Evolutionary conservation across 1,140 invertebrate species (phyloP).

Genomic region (Neodiprion virginianus): DNA sequence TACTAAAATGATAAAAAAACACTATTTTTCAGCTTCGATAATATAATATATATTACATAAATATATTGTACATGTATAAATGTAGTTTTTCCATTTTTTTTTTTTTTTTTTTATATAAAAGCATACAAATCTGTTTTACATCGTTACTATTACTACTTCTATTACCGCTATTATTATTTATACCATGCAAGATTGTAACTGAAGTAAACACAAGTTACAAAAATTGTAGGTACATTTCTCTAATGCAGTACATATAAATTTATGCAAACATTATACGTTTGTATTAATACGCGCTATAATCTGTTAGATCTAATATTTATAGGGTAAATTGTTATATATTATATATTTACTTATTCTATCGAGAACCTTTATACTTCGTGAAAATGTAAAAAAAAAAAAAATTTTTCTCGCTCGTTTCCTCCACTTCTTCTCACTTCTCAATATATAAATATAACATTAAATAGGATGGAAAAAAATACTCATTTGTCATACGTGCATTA

Average conservation of each 20-base stretch:
- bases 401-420: too few relatives aligned
- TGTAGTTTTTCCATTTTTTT: background rate
- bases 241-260: conserved; percentile 27
- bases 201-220: conserved; percentile 47
- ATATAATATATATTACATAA: too few relatives aligned
- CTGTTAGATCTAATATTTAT: background rate
- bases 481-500: too few relatives aligned
- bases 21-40: too few relatives aligned
- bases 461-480: too few relatives aligned
- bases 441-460: too few relatives aligned
- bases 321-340: background rate
- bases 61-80: background rate
- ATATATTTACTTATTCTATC: background rate
- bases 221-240: conserved; percentile 58
- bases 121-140: conserved; percentile 58
- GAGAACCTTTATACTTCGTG: background rate
- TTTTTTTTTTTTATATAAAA: conserved; percentile 45
- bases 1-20: too few relatives aligned
- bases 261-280: background rate
- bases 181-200: too few relatives aligned
- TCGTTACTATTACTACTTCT: too few relatives aligned
- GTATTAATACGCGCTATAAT: background rate
- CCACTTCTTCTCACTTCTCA: too few relatives aligned
- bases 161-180: too few relatives aligned
- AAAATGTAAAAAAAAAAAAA: background rate